Conservation (phyloP, 2,888 invertebrate species). For the Tetanocera ferruginea region DNA sequence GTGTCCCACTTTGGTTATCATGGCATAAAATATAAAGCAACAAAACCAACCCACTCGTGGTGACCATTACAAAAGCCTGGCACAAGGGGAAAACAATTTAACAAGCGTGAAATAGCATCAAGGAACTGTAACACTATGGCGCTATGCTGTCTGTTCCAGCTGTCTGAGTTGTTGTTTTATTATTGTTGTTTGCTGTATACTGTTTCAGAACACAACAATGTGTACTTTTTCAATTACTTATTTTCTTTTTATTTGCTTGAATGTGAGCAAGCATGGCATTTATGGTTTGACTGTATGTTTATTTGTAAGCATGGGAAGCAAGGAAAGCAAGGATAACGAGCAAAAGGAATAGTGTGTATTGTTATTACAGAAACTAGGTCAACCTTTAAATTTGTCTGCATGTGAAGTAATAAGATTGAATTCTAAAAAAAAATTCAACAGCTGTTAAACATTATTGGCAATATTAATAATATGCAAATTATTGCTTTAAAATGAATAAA, state of each 20-base stretch:
- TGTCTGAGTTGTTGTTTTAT: not conserved
- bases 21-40: not conserved
- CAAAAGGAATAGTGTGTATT: too few relatives aligned
- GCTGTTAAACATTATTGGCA: too few relatives aligned
- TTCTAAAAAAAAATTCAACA: too few relatives aligned
- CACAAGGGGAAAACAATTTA: not conserved
- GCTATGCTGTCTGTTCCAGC: constrained; percentile 21
- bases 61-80: not conserved
- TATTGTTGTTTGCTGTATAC: constrained; percentile 5
- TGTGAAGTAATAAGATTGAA: too few relatives aligned
- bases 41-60: not conserved
- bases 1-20: not conserved
- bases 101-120: not conserved
- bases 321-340: too few relatives aligned
- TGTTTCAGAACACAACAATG: not conserved
- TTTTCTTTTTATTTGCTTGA: not conserved
- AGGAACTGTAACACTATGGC: constrained; percentile 8
- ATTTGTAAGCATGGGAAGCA: too few relatives aligned
- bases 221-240: not conserved
- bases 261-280: not conserved
- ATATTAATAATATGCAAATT: too few relatives aligned
- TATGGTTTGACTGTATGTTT: too few relatives aligned
- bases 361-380: too few relatives aligned
- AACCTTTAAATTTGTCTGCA: too few relatives aligned
- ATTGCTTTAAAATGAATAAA: too few relatives aligned